phyloP scores from a whole-genome alignment of 2,888 invertebrate species.

The Amblyjoppa fuscipennis region DNA sequence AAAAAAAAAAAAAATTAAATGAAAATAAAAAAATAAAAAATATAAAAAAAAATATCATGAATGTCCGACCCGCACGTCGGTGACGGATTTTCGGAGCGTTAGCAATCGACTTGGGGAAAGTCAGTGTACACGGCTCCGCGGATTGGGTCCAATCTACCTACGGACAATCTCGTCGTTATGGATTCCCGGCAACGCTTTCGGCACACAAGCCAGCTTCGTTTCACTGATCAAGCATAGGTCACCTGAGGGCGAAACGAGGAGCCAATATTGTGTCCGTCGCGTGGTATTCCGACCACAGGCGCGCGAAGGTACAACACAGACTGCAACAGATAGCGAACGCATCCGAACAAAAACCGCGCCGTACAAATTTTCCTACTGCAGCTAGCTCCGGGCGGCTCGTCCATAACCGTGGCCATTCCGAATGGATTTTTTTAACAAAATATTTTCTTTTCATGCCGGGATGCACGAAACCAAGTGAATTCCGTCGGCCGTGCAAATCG shows the following conservation, averaged over 20 bases:
- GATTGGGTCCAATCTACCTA: neutral
- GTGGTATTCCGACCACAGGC: conserved; percentile 2
- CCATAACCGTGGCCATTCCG: conserved; percentile 42
- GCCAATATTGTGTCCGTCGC: conserved; percentile 27
- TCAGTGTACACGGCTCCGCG: neutral
- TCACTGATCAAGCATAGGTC: conserved; percentile 1
- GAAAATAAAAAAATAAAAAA: neutral
- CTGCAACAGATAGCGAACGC: conserved; percentile 5
- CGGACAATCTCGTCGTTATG: conserved; percentile 1
- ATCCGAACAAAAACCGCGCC: neutral
- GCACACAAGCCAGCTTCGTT: conserved; percentile 19
- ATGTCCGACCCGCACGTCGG: neutral
- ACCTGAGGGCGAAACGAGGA: conserved; percentile 28
- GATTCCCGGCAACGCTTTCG: conserved; percentile 22
- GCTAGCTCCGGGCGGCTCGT: neutral
- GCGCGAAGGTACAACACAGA: conserved; percentile 10
- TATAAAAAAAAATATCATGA: neutral
- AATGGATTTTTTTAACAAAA: conserved; percentile 38
- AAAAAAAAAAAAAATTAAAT: neutral
- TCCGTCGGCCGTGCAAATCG: neutral
- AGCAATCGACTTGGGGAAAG: neutral
- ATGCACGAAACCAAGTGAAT: conserved; percentile 19
- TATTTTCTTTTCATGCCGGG: conserved; percentile 7
- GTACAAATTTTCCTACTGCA: conserved; percentile 13
- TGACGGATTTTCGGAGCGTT: neutral